Percentiles rank a stretch among this genome's conserved stretches.
phyloP scores from a whole-genome alignment of 2,888 invertebrate genomes.

The Palloptera scutellata region DNA sequence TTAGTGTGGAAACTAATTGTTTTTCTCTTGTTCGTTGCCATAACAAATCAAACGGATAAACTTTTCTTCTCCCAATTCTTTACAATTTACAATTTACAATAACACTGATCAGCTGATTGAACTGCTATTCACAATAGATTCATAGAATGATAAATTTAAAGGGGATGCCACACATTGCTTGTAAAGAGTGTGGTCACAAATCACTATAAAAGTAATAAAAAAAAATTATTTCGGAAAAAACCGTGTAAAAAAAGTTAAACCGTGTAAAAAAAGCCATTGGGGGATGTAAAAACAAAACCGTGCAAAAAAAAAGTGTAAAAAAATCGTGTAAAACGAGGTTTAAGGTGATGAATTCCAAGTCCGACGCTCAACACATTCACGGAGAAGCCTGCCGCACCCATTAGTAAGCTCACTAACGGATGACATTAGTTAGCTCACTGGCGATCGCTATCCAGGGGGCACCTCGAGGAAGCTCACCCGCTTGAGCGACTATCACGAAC shows the following conservation, averaged over 20 bases:
- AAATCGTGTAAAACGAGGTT: not conserved
- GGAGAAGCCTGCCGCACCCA: no score
- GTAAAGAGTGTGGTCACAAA: slow-evolving; percentile 5
- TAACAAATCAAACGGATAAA: not conserved
- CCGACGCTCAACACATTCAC: no score
- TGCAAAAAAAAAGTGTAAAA: no score
- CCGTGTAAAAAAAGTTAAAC: not conserved
- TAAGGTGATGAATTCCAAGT: no score
- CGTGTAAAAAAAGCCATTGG: not conserved
- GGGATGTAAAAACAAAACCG: not conserved
- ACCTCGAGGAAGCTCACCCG: no score
- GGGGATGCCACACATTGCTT: not conserved
- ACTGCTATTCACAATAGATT: not conserved
- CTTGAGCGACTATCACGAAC: no score
- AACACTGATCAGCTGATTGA: not conserved
- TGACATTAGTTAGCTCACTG: no score
- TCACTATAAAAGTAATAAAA: slow-evolving; percentile 1
- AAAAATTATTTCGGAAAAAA: not conserved
- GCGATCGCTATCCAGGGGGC: no score
- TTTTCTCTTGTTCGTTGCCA: no score
- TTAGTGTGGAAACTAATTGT: not conserved
- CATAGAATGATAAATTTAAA: not conserved
- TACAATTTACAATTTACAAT: not conserved
- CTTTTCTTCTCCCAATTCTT: not conserved
- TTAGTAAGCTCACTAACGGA: no score